Evolutionary conservation across 2,888 invertebrate species (phyloP).

Genomic region (Cremastobaeus sp.): DNA sequence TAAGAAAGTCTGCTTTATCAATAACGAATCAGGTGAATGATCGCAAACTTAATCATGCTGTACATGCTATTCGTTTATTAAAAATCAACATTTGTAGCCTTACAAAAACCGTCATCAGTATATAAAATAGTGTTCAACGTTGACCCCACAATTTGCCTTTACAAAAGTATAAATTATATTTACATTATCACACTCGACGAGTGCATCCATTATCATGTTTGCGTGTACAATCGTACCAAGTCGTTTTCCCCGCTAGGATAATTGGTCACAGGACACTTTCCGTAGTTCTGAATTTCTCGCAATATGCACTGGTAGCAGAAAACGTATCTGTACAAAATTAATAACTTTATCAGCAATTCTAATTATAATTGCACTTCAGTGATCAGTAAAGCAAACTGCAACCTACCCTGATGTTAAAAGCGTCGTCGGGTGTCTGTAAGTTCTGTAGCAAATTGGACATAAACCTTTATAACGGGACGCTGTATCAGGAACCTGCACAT

Average conservation of each 20-base stretch:
- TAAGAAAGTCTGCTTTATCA: conserved; percentile 14
- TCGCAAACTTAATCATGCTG: too few species aligned
- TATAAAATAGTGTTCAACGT: conserved; percentile 7
- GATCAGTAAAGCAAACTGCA: conserved; percentile 57
- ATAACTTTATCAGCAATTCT: not conserved
- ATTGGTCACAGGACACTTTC: conserved; percentile 87
- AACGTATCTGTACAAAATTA: conserved; percentile 84
- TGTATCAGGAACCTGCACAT: conserved; percentile 79
- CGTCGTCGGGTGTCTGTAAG: conserved; percentile 87
- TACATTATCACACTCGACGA: conserved; percentile 20
- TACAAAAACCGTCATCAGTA: too few species aligned
- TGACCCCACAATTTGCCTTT: conserved; percentile 10
- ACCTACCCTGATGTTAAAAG: conserved; percentile 87
- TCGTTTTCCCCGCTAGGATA: conserved; percentile 84
- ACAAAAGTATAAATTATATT: conserved; percentile 28
- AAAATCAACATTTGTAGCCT: too few species aligned
- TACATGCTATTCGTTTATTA: too few species aligned
- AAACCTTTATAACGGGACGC: conserved; percentile 80
- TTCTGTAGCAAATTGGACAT: conserved; percentile 88
- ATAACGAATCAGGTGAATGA: conserved; percentile 2
- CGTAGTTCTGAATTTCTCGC: conserved; percentile 82
- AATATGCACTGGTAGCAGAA: conserved; percentile 93
- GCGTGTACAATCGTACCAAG: conserved; percentile 84
- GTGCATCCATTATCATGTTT: conserved; percentile 41
- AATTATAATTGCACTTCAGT: not conserved